These are phyloP conservation scores for Crotalus viridis DNA, from an alignment of 2,113 vertebrate genomes.

Conservation along the genomic window DNA sequence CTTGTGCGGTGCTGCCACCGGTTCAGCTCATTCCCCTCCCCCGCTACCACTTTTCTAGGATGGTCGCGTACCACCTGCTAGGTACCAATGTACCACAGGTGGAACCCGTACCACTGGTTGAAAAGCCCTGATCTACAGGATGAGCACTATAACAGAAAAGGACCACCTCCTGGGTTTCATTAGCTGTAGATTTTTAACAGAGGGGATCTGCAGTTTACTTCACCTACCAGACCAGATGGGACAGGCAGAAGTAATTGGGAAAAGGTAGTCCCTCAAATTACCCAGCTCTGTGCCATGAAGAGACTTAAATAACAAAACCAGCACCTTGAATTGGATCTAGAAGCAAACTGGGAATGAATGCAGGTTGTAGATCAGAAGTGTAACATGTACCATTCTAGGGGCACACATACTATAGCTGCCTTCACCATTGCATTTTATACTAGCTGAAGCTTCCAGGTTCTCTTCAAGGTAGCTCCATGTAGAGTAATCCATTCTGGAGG, in stretches of 20 bases:
- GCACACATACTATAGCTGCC: not conserved
- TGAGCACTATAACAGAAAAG: not conserved
- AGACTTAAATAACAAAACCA: not conserved
- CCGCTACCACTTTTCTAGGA: too few relatives aligned
- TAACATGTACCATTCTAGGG: not conserved
- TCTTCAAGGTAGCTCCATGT: not conserved
- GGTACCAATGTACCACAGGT: too few relatives aligned
- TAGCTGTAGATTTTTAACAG: not conserved
- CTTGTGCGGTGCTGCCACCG: too few relatives aligned
- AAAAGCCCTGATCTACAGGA: not conserved
- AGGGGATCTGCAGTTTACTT: not conserved
- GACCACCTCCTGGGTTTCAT: not conserved
- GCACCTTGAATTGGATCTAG: not conserved
- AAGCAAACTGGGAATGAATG: not conserved
- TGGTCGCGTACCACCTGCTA: too few relatives aligned
- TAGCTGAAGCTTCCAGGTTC: not conserved
- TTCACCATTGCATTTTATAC: not conserved
- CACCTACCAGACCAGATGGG: not conserved
- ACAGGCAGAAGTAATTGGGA: not conserved
- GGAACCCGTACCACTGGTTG: too few relatives aligned
- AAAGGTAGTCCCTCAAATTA: not conserved
- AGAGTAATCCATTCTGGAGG: not conserved
- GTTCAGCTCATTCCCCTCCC: too few relatives aligned
- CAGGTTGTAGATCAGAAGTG: not conserved
- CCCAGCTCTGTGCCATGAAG: not conserved